Conservation (phyloP, 2,113 vertebrate species). For the Myrmophylax atrothorax region DNA sequence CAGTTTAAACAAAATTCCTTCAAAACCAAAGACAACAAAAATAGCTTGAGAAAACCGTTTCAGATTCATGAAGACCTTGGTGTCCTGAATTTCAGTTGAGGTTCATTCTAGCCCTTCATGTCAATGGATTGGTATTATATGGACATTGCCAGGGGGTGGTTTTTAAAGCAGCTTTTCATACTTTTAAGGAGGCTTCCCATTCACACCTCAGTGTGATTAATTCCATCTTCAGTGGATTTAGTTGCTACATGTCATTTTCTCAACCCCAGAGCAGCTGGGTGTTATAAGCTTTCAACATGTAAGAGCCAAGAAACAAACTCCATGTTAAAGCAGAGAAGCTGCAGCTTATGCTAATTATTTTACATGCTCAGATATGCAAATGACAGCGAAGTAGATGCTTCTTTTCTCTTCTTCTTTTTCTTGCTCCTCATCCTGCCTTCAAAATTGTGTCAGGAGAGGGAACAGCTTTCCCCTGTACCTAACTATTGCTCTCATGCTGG, state of each 20-base stretch:
- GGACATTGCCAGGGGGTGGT: background rate
- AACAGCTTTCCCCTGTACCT: background rate
- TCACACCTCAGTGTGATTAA: slow-evolving; percentile 18
- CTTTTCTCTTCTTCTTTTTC: background rate
- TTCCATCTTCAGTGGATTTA: slow-evolving; percentile 24
- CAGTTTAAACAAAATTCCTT: background rate
- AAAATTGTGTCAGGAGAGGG: background rate
- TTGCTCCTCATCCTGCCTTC: background rate
- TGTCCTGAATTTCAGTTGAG: background rate
- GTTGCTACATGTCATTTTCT: slow-evolving; percentile 31
- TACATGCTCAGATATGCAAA: slow-evolving; percentile 31
- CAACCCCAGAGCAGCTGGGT: background rate
- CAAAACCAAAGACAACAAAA: background rate
- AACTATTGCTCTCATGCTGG: background rate
- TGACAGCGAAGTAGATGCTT: background rate
- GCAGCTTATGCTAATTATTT: slow-evolving; percentile 24
- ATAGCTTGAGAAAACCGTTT: background rate
- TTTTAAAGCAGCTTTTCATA: slow-evolving; percentile 23
- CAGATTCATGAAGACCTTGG: background rate
- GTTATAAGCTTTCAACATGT: background rate
- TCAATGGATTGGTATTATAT: background rate
- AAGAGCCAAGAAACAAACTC: slow-evolving; percentile 18
- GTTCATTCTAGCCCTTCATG: background rate
- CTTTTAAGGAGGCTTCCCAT: slow-evolving; percentile 14
- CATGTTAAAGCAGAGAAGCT: slow-evolving; percentile 5